These are phyloP conservation scores for Lagocephalus sceleratus DNA, from an alignment of 2,797 vertebrate genomes.

Conservation along the genomic window DNA sequence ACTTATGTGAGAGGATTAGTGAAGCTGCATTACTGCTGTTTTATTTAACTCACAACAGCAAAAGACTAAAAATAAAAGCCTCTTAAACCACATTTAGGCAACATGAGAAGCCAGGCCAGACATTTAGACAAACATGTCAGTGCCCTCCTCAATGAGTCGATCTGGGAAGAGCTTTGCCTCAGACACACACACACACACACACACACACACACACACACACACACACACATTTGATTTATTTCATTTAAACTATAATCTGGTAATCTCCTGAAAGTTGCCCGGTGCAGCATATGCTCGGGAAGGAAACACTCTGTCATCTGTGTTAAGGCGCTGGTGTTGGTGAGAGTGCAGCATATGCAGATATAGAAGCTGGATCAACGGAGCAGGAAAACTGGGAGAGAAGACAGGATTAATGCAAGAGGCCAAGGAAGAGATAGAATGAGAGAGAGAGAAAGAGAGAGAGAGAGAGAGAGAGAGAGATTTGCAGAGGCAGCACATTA, in stretches of 20 bases:
- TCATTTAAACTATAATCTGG: conserved; percentile 67
- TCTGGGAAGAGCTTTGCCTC: conserved; percentile 8
- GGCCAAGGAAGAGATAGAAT: conserved; percentile 31
- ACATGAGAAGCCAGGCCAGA: conserved; percentile 56
- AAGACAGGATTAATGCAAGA: conserved; percentile 63
- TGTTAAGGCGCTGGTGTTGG: conserved; percentile 59
- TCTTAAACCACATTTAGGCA: conserved; percentile 73
- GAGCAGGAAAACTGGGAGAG: conserved; percentile 57
- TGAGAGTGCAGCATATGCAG: conserved; percentile 66
- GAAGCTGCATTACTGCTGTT: conserved; percentile 76
- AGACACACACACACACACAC: conserved; percentile 7
- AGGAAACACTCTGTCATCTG: conserved; percentile 56
- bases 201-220: conserved; percentile 28
- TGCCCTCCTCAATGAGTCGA: conserved; percentile 39
- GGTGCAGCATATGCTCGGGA: conserved; percentile 58
- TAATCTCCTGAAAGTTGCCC: conserved; percentile 71
- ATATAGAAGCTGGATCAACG: conserved; percentile 58
- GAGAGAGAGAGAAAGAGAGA: conserved; percentile 24
- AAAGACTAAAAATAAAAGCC: conserved; percentile 75
- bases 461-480: conserved; percentile 26
- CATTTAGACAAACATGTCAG: conserved; percentile 53
- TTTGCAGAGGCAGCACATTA: conserved; percentile 66
- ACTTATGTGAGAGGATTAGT: conserved; percentile 77
- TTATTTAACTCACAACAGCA: conserved; percentile 78
- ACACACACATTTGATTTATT: conserved; percentile 32